These are phyloP conservation scores for Digitonthophagus gazella DNA, from an alignment of 2,888 invertebrate species.

Conservation along the genomic window DNA sequence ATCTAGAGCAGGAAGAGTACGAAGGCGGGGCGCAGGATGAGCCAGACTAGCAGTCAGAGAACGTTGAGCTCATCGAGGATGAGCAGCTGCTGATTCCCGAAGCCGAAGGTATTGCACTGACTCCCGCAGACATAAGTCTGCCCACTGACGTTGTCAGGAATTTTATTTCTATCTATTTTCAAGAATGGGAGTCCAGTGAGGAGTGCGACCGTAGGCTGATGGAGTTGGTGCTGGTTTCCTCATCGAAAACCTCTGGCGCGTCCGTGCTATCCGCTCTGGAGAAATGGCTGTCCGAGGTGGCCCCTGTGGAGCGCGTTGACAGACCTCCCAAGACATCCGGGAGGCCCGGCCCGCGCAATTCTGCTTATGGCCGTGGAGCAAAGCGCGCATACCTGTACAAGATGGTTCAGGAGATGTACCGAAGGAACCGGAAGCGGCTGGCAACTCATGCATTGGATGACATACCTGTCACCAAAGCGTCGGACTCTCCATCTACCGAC, in stretches of 20 bases:
- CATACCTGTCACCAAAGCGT: not conserved
- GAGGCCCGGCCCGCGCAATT: not conserved
- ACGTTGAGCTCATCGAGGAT: no score
- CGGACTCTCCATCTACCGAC: conserved; percentile 4
- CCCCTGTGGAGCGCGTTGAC: not conserved
- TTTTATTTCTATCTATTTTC: not conserved
- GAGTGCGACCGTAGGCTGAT: conserved; percentile 20
- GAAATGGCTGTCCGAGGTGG: not conserved
- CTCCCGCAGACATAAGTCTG: not conserved
- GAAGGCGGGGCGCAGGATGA: not conserved
- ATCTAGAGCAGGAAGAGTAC: conserved; percentile 2
- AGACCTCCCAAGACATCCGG: not conserved
- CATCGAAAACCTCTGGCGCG: not conserved
- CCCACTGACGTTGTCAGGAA: not conserved
- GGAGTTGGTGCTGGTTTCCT: not conserved
- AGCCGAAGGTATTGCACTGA: not conserved
- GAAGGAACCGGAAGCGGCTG: not conserved
- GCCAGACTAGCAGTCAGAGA: not conserved
- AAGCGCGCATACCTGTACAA: not conserved
- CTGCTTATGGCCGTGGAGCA: not conserved
- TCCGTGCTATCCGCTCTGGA: not conserved
- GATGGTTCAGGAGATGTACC: conserved; percentile 15
- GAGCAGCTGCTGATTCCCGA: not conserved
- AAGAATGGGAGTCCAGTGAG: not conserved
- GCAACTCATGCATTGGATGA: conserved; percentile 12